Evolutionary conservation across 2,797 vertebrate genomes (phyloP).

Genomic region (Prunella strophiata): DNA sequence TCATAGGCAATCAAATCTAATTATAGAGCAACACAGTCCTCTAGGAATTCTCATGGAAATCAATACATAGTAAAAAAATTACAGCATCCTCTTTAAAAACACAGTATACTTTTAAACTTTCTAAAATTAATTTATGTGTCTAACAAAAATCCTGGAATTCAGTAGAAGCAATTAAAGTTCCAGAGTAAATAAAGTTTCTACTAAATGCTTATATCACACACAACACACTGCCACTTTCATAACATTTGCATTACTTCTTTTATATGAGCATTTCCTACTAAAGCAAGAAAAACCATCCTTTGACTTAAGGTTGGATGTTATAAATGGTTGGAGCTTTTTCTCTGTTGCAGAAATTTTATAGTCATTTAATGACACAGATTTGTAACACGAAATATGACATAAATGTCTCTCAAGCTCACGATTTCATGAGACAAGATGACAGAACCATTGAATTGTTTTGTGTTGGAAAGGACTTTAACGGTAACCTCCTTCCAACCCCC

Average conservation of each 20-base stretch:
- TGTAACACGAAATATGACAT: background rate
- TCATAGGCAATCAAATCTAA: background rate
- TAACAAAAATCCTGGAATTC: background rate
- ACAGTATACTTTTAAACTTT: background rate
- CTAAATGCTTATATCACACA: background rate
- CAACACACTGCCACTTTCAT: background rate
- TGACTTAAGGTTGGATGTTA: background rate
- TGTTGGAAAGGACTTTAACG: background rate
- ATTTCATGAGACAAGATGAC: background rate
- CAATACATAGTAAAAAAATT: background rate
- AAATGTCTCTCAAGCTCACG: background rate
- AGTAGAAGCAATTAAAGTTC: background rate
- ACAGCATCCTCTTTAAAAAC: background rate
- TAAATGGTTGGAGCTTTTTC: background rate
- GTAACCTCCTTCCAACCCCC: fast-evolving
- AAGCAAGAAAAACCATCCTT: background rate
- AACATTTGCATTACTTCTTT: background rate
- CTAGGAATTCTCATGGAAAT: background rate
- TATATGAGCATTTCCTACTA: background rate
- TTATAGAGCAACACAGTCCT: background rate
- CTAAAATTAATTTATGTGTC: background rate
- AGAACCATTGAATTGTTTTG: background rate
- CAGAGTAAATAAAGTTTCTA: background rate
- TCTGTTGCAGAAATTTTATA: background rate
- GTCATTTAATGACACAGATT: background rate